Evolutionary conservation across 2,888 invertebrate species (phyloP), one percentile per base, ranked within the genome.

Genomic region (Apamea anceps): DNA sequence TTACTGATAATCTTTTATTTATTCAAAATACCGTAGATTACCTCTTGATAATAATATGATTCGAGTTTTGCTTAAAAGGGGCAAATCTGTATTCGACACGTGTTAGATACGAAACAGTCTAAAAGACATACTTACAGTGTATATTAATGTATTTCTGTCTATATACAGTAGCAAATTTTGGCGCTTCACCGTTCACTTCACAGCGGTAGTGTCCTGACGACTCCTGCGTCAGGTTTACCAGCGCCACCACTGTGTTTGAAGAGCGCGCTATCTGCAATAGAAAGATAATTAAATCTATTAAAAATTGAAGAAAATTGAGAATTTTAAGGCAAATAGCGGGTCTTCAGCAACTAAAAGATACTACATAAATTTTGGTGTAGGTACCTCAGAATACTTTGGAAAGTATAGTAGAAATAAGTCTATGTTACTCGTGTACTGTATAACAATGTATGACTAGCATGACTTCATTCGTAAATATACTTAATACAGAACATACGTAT

Each of bases 191-290:
- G 1, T 97, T 96, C 3, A 97, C 97, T 88, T 97, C 97, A 83
- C 97, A 97, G 57, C 95, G 91, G 92, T 97, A 97, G 6, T 93
- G 87, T 0, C 97, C 97, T 10, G 96, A 95, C 5, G 97, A 97
- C 54, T 96, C 94, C 21, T 95, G 93, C 15, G 95, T 95, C 81
- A 97, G 92, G 48, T 95, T 94, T 63, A 95, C 93, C 84, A 97
- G 92, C 13, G 96, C 95, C 54, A 97, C 97, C 72, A 97, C 96
- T 78, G 97, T 97, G 89, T 97, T 97, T 45, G 97, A 97, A 2
- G 98, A 98, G 85, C 97, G 97, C 67, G 96, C 93, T 85, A 97
- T 87, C 98, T 98, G 95, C 28, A 96, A 89, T 25, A 60, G 21
- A 62, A 60, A 57, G 5, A 63, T 28, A 32, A 63, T 15, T 37